Evolutionary conservation across 2,797 vertebrate genomes (phyloP).

Genomic region (Staurois parvus): DNA sequence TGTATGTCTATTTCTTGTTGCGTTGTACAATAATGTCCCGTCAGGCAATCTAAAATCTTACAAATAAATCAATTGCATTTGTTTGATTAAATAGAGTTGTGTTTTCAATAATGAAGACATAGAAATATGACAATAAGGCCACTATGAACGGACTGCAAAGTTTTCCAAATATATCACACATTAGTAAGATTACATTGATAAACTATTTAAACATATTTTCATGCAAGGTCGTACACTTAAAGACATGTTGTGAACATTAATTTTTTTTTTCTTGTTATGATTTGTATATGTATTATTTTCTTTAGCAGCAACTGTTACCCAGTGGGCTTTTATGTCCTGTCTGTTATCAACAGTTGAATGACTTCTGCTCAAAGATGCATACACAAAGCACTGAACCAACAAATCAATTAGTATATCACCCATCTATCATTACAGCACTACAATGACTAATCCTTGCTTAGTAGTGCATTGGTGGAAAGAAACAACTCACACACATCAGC

Average conservation of each 20-base stretch:
- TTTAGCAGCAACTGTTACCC: background rate
- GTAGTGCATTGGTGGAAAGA: constrained; percentile 12
- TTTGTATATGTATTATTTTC: background rate
- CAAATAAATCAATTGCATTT: too few relatives aligned
- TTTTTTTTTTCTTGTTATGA: background rate
- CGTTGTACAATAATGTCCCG: too few relatives aligned
- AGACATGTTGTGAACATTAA: background rate
- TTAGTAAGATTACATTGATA: too few relatives aligned
- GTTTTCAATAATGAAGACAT: too few relatives aligned
- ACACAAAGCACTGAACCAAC: constrained; percentile 51
- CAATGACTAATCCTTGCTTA: constrained; percentile 30
- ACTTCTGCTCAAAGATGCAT: constrained; percentile 35
- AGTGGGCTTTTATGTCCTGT: constrained; percentile 26
- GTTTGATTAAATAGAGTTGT: too few relatives aligned
- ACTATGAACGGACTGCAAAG: too few relatives aligned
- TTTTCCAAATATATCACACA: too few relatives aligned
- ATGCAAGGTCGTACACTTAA: background rate
- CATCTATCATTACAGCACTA: constrained; percentile 32
- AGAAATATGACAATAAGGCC: too few relatives aligned
- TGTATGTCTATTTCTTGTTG: too few relatives aligned
- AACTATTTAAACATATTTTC: background rate
- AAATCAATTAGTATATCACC: constrained; percentile 47
- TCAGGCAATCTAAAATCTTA: too few relatives aligned
- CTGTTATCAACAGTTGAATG: constrained; percentile 34
- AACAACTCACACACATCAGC: background rate